These are phyloP conservation scores for Lycodopsis pacificus DNA, from an alignment of 2,797 vertebrate species.

Conservation along the genomic window DNA sequence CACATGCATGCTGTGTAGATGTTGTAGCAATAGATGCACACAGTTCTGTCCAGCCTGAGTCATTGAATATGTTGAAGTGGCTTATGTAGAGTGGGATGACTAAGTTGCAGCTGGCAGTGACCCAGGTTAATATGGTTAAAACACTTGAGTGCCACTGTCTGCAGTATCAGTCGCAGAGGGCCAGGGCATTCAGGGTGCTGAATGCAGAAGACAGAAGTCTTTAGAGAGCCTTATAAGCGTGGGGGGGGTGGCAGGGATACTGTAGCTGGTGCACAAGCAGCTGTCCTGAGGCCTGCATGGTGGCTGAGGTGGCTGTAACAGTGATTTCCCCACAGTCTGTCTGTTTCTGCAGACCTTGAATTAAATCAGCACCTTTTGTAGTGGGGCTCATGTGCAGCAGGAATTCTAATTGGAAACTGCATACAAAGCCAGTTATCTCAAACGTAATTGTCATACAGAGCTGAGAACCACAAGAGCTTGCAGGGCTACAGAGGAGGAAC, in stretches of 20 bases:
- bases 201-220: conserved; percentile 63
- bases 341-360: conserved; percentile 71
- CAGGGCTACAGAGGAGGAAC: conserved; percentile 4
- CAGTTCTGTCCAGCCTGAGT: conserved; percentile 15
- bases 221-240: conserved; percentile 47
- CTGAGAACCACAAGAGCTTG: neutral
- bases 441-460: conserved; percentile 45
- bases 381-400: conserved; percentile 62
- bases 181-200: conserved; percentile 45
- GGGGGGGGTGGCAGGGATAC: conserved; percentile 27
- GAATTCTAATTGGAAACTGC: conserved; percentile 70
- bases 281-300: conserved; percentile 46
- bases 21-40: conserved; percentile 30
- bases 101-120: conserved; percentile 73
- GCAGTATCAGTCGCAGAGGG: conserved; percentile 36
- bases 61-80: conserved; percentile 64
- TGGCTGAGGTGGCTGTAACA: conserved; percentile 59
- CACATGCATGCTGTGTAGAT: conserved; percentile 18
- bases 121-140: conserved; percentile 81
- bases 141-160: conserved; percentile 62
- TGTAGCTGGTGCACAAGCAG: conserved; percentile 64
- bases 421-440: conserved; percentile 58
- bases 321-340: conserved; percentile 67
- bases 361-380: conserved; percentile 75
- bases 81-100: conserved; percentile 65